Base-by-base conservation (phyloP, 2,113 vertebrate genomes). In the Daphoenositta chrysoptera region DNA sequence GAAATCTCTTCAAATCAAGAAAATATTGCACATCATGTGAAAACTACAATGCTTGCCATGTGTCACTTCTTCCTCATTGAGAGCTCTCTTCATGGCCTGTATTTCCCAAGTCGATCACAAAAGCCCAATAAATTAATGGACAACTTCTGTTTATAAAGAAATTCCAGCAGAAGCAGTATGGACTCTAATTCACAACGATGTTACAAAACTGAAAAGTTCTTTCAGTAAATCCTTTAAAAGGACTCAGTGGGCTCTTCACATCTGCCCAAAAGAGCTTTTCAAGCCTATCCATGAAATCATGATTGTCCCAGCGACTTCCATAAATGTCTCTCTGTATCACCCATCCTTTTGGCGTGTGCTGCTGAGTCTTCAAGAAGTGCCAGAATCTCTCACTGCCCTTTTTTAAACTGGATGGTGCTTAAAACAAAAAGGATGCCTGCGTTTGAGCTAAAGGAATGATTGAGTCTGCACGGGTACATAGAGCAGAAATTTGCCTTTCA, bases 211-310 rank as follows among this genome's bases (percentile, higher is more conserved):
- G 84, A 56, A 94, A 80, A 76, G 69, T 92, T 94, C 75, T 94
- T 95, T 93, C 66, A 70, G 69, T 93, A 96, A 97, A 97, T 92
- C 65, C 83, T 96, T 89, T 97, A 87, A 97, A 95, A 96, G 87
- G 94, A 54, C 97, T 95, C 94, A 31, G 39, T 79, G 64, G 89
- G 40, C 91, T 96, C 76, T 93, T 97, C 87, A 91, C 6, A 0
- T 51, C 35, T 86, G 60, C 82, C 45, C 78, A 85, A 91, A 97
- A 91, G 69, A 75, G 65, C 64, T 97, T 96, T 97, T 83, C 77
- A 92, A 96, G 78, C 61, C 76, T 93, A 45, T 75, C 90, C 51
- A 80, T 94, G 96, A 96, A 98, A 96, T 96, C 53, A 66, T 54
- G 60, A 30, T 92, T 91, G 54, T 92, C 68, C 89, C 76, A 95